These are phyloP conservation scores for Heliconius erato DNA, from an alignment of 2,888 invertebrate genomes.

Conservation along the genomic window DNA sequence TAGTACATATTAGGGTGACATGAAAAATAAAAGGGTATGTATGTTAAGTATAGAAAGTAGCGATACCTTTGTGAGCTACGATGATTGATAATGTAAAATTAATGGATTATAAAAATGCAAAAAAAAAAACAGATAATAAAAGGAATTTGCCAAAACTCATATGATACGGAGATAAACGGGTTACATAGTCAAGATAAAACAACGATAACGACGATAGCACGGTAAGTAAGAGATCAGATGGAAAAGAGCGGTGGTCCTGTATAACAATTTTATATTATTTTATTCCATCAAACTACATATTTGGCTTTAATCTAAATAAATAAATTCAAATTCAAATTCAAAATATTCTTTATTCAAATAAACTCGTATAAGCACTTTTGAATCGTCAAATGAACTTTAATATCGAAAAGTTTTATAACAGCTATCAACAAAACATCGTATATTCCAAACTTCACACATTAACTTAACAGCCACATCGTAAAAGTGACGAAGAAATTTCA, in stretches of 20 bases:
- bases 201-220: conserved; percentile 64
- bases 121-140: conserved; percentile 1
- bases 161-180: conserved; percentile 58
- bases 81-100: background rate
- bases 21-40: conserved; percentile 34
- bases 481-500: conserved; percentile 48
- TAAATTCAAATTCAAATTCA: too few species aligned
- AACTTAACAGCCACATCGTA: conserved; percentile 30
- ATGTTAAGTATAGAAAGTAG: conserved; percentile 47
- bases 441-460: conserved; percentile 25
- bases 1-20: conserved; percentile 23
- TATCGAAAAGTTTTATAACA: background rate
- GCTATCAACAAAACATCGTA: conserved; percentile 9
- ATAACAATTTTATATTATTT: background rate
- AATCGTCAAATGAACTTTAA: too few species aligned
- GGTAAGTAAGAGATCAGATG: conserved; percentile 19
- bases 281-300: conserved; percentile 52
- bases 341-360: too few species aligned
- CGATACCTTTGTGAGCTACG: background rate
- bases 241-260: conserved; percentile 3
- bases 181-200: conserved; percentile 51
- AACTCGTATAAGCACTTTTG: too few species aligned
- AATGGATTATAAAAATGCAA: conserved; percentile 1
- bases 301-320: conserved; percentile 51
- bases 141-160: conserved; percentile 42